A percentile compares a stretch with the other conserved stretches of the same genome.
Conservation (phyloP, 53 echinoderm and acorn worm genomes). For the Paracentrotus lividus region DNA sequence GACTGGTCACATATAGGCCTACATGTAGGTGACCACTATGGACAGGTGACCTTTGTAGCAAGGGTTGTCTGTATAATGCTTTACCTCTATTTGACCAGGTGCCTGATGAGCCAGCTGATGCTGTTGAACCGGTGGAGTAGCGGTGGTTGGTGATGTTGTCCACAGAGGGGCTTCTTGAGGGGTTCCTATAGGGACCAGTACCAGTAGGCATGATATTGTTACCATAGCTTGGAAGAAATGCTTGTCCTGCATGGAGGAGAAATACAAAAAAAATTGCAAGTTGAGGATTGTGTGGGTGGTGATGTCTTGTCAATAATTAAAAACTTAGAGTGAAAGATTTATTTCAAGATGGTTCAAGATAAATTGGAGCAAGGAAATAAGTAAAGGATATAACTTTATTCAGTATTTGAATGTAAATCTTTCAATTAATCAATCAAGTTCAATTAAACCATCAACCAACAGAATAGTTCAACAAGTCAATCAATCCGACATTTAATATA, state of each 20-base stretch:
- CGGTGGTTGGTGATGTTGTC: slow-evolving; percentile 85
- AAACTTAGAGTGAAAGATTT: no score
- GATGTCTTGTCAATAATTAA: not conserved
- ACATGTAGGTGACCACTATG: no score
- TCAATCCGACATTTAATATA: not conserved
- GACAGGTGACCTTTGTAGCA: no score
- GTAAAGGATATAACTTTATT: not conserved
- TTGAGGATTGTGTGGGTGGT: not conserved
- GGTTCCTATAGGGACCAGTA: slow-evolving; percentile 80
- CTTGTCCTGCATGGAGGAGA: slow-evolving; percentile 9
- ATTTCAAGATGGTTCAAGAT: no score
- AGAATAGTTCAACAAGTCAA: not conserved
- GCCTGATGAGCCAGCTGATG: slow-evolving; percentile 95
- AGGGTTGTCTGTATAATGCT: no score
- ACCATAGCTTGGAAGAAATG: slow-evolving; percentile 52
- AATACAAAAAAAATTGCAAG: not conserved
- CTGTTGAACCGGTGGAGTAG: slow-evolving; percentile 93
- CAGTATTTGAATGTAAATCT: not conserved
- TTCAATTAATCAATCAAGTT: not conserved
- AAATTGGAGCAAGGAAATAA: not conserved
- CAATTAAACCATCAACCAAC: not conserved
- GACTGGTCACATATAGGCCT: no score
- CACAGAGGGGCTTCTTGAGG: slow-evolving; percentile 77
- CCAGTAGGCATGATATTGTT: slow-evolving; percentile 78
- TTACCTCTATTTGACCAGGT: slow-evolving; percentile 98